Percentiles rank a stretch among this genome's conserved stretches.
Conservation (phyloP, 1,140 invertebrate species). For the Drosophila gunungcola region DNA sequence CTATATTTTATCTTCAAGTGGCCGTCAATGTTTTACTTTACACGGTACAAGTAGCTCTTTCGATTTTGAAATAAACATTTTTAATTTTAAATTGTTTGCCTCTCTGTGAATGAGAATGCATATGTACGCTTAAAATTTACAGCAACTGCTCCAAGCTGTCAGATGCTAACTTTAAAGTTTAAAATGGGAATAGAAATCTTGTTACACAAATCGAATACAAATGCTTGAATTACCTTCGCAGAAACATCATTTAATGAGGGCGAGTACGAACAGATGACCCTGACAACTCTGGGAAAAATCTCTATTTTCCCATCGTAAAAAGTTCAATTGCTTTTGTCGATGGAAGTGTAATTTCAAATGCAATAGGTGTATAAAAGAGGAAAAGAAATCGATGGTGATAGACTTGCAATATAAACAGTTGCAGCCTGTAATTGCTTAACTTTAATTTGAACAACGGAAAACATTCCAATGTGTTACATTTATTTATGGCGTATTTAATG, state of each 20-base stretch:
- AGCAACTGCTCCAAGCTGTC: slow-evolving; percentile 56
- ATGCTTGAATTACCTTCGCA: slow-evolving; percentile 37
- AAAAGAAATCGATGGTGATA: slow-evolving; percentile 20
- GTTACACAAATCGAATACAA: slow-evolving; percentile 82
- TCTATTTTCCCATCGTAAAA: slow-evolving; percentile 59
- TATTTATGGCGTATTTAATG: not conserved
- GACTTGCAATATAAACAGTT: slow-evolving; percentile 22
- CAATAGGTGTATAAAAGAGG: slow-evolving; percentile 24
- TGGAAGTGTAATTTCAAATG: slow-evolving; percentile 40
- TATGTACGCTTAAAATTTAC: slow-evolving; percentile 24
- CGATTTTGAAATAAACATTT: too few species aligned
- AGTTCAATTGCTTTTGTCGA: slow-evolving; percentile 49
- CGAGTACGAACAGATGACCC: slow-evolving; percentile 33
- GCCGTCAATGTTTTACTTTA: too few species aligned
- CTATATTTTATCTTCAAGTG: too few species aligned
- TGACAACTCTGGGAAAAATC: slow-evolving; percentile 30
- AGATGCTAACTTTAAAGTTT: slow-evolving; percentile 77
- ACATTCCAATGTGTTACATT: too few species aligned
- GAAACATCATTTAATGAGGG: slow-evolving; percentile 47
- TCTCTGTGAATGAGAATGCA: slow-evolving; percentile 7
- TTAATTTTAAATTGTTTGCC: too few species aligned
- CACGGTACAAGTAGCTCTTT: too few species aligned
- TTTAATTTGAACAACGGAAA: slow-evolving; percentile 19
- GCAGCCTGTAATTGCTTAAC: slow-evolving; percentile 33
- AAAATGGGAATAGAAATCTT: slow-evolving; percentile 83